These are phyloP conservation scores for Drosophila simulans DNA, from an alignment of 1,140 invertebrate genomes.

Conservation along the genomic window DNA sequence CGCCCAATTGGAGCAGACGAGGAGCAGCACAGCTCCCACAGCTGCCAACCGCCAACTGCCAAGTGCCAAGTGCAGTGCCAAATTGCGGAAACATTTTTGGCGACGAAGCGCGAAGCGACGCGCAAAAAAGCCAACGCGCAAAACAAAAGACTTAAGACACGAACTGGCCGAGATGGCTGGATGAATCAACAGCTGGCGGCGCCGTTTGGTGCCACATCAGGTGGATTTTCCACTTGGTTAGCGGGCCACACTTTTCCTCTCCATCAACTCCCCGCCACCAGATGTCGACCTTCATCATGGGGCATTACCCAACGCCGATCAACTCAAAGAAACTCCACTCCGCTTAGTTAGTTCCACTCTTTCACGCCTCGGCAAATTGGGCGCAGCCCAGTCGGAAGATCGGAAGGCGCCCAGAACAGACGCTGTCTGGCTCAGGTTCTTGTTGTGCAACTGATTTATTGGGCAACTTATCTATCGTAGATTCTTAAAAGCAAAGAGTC, in stretches of 20 bases:
- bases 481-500: neutral
- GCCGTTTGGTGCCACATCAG: conserved; percentile 39
- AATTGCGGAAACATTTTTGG: conserved; percentile 69
- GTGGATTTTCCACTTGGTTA: conserved; percentile 53
- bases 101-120: conserved; percentile 46
- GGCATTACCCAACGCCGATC: conserved; percentile 37
- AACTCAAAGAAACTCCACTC: conserved; percentile 27
- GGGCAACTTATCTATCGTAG: conserved; percentile 2
- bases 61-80: conserved; percentile 69
- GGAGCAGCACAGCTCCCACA: conserved; percentile 18
- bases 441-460: conserved; percentile 20
- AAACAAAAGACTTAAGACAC: conserved; percentile 75
- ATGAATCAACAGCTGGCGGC: conserved; percentile 45
- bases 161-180: conserved; percentile 45
- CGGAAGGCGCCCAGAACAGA: conserved; percentile 17
- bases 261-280: conserved; percentile 10
- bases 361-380: conserved; percentile 77
- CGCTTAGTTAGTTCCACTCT: conserved; percentile 23
- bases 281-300: conserved; percentile 42
- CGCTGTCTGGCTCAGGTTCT: conserved; percentile 19
- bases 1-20: conserved; percentile 70
- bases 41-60: conserved; percentile 2
- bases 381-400: conserved; percentile 39
- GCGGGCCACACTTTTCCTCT: conserved; percentile 11
- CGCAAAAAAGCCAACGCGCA: conserved; percentile 17